Conservation (phyloP, 2,888 invertebrate species). For the Tenthredo distinguenda region DNA sequence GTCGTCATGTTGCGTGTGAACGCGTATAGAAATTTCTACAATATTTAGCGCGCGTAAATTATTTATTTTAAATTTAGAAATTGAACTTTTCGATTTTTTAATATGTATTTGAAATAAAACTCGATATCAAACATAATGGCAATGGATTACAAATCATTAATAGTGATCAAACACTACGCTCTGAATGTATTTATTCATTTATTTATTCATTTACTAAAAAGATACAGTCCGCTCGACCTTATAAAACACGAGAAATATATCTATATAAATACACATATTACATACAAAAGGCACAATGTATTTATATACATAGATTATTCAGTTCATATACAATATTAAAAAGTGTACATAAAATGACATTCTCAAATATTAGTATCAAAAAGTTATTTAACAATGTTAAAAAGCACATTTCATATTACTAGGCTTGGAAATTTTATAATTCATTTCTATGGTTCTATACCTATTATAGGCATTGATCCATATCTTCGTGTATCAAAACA, state of each 20-base stretch:
- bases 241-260: slow-evolving; percentile 15
- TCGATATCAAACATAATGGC: neutral
- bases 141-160: neutral
- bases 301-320: slow-evolving; percentile 42
- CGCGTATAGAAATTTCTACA: neutral
- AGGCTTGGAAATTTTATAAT: slow-evolving; percentile 27
- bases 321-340: slow-evolving; percentile 36
- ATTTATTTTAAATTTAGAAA: neutral
- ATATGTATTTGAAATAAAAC: neutral
- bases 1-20: neutral
- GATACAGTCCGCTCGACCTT: slow-evolving; percentile 6
- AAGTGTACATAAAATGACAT: slow-evolving; percentile 41
- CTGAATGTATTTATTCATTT: neutral
- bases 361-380: slow-evolving; percentile 49
- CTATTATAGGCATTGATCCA: neutral
- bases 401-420: slow-evolving; percentile 39
- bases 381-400: slow-evolving; percentile 37
- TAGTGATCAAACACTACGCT: neutral
- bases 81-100: neutral
- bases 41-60: neutral
- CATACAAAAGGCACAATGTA: slow-evolving; percentile 48
- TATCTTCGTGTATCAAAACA: neutral
- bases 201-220: neutral
- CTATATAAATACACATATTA: slow-evolving; percentile 6
- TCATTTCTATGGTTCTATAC: neutral